Evolutionary conservation across 35 echinoderm and acorn worm species (phyloP), one percentile per base, ranked within the genome.

Genomic region (Chiridota heheva): DNA sequence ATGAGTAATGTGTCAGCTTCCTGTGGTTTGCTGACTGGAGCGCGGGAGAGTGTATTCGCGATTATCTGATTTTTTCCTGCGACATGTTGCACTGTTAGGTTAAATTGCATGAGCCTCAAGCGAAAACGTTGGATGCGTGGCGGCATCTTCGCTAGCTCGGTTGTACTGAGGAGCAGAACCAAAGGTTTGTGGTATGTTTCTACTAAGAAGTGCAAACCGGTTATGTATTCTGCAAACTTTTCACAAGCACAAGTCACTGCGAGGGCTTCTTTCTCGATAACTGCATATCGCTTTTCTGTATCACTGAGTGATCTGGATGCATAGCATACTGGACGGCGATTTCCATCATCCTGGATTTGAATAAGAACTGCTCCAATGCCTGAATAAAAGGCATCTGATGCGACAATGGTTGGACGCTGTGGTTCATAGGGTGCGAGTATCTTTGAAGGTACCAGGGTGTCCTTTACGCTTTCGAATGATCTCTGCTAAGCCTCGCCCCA

Each of bases 231-330:
- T 30, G 65, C 47, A 42, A 90, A 90, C 42, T 72, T 81, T 35
- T 90, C 78, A 55, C 79, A 76, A 3, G 65, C 87, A 70, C 79
- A 83, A 15, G 47, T 60, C 40, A 39, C 16, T 36, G 87, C 78
- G 51, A 90, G 69, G 1, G 69, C 78, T 60, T 89, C 77, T 38
- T 89, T 89, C 78, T 85, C 48, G 70, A 82, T 61, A 5, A 82
- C 77, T 35, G 53, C 86, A 74, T 89, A 89, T 5, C 76, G 33
- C 58, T 89, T 69, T 26, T 89, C 86, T 24, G 77, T 60, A 30
- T 72, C 76, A 33, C n/a, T 80, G 6, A 84, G 38, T 12, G 68
- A 58, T 42, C 82, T 40, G 22, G 82, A 84, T 26, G 66, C 32
- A 37, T 84, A 49, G 10, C 41, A 41, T 6, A 61, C 36, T 18